Evolutionary conservation across 2,888 invertebrate genomes (phyloP).

Genomic region (Leistus spinibarbis): DNA sequence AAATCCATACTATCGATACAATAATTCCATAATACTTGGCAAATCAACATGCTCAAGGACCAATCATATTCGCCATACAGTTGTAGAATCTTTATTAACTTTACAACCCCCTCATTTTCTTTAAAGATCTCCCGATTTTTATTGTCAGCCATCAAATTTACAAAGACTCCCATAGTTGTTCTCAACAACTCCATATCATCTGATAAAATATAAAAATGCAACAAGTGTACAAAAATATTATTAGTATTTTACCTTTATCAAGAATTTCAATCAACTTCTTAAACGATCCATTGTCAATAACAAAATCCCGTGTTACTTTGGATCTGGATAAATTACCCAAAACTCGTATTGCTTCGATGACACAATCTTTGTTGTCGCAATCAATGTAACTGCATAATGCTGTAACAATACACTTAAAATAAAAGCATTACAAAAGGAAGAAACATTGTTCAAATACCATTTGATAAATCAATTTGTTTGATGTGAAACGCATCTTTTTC

Average conservation of each 20-base stretch:
- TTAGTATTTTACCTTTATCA: constrained; percentile 62
- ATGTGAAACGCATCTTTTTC: constrained; percentile 58
- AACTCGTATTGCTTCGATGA: constrained; percentile 77
- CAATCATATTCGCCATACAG: constrained; percentile 69
- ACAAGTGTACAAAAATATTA: too few relatives aligned
- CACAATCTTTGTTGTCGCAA: constrained; percentile 59
- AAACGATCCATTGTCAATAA: constrained; percentile 71
- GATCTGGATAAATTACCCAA: constrained; percentile 83
- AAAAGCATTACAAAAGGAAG: constrained; percentile 4
- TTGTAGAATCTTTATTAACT: constrained; percentile 62
- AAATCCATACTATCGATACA: constrained; percentile 62
- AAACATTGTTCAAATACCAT: constrained; percentile 52
- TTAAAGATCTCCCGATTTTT: constrained; percentile 62
- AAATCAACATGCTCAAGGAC: constrained; percentile 73
- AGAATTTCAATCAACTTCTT: constrained; percentile 64
- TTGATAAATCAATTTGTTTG: constrained; percentile 59
- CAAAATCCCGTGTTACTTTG: constrained; percentile 66
- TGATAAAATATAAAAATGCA: too few relatives aligned
- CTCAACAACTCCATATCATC: constrained; percentile 73
- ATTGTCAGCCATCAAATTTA: constrained; percentile 73
- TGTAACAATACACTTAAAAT: constrained; percentile 47
- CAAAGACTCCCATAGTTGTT: constrained; percentile 81
- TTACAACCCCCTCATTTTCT: constrained; percentile 60
- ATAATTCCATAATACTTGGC: constrained; percentile 77
- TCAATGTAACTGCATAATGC: constrained; percentile 58